Evolutionary conservation across 2,797 vertebrate genomes (phyloP), one percentile per base, ranked within the genome.

Genomic region (Novumbra hubbsi): DNA sequence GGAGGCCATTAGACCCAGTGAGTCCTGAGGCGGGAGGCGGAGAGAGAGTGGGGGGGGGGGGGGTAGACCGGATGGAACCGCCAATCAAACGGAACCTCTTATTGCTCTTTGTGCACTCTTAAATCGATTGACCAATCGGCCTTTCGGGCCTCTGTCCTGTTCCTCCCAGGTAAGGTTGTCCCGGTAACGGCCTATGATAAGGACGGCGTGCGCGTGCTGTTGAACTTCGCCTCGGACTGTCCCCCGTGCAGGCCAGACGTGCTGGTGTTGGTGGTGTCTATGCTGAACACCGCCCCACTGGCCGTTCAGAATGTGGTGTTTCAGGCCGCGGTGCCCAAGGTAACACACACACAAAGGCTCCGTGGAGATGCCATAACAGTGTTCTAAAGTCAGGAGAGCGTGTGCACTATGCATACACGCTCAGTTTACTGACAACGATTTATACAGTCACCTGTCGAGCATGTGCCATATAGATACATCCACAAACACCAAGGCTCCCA

Each of bases 281-380:
- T 95, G 95, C 91, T 98, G 34, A 98, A 96, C 45, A 98, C 96
- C 0, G 97, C 97, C 0, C 96, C 97, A 0, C 86, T 96, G 27
- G 93, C 95, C 0, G 86, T 99, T 74, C 92, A 85, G 74, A 94
- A 92, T 84, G 93, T 98, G 0, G 78, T 96, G 71, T 92, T 99
- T 76, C 97, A 99, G 86, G 97, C 96, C 0, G 97, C 97, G 0
- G 97, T 98, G 41, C 97, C 97, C 1, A 99, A 99, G 96, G 97
- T 99, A 84, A 34, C 1, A 7, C n/a, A 78, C n/a, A 63, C 15
- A 68, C 3, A 48, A 17, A 63, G 19, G 52, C 52, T 0, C 19
- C 21, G 55, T 17, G 34, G 2, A 72, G 32, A 68, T 2, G 14
- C 15, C 28, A 19, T 19, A 17, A 28, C 14, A 19, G 14, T 9